Base-by-base conservation (phyloP, 2,113 vertebrate species). In the Phalacrocorax brasilianus region DNA sequence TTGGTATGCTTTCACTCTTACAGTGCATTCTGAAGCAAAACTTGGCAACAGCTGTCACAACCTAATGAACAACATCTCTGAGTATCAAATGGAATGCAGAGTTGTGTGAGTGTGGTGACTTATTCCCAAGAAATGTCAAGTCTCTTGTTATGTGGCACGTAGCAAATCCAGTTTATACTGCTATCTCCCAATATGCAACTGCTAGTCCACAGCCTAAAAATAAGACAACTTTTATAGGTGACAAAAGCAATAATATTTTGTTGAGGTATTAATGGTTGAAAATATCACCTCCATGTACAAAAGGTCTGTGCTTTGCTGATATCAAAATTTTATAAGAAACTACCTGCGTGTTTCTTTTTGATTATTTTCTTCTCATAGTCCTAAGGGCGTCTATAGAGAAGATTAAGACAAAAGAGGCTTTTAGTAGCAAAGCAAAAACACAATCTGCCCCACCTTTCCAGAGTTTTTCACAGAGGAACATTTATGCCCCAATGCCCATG, bases 41-140 rank as follows among this genome's bases (percentile, higher is more conserved):
- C 58, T 58, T 89, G 88, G 75, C 93, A 96, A 95, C 95, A 95
- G 91, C 95, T 97, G 95, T 97, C 96, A 67, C 92, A 94, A 95
- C 90, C 49, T 91, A 84, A 96, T 93, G 93, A 97, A 94, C 61
- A 96, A 81, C 92, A 90, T 93, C 73, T 92, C 95, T 92, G 78
- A 95, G 81, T 96, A 96, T 97, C 95, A 94, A 96, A 96, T 95
- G 81, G 96, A 97, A 90, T 72, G 45, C 72, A 70, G 44, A 88
- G 75, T 58, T 90, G 91, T 88, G 61, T 68, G 88, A 93, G 58
- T 85, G 52, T 63, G 21, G 35, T 90, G 91, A 63, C 88, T 96
- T 89, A 66, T 93, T 96, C 93, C 88, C 85, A 89, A 90, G 70
- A 91, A 93, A 95, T 90, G 95, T 93, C 96, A 97, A 50, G 71